Base-by-base conservation (phyloP, 2,113 vertebrate species). In the Macroglossus sobrinus region DNA sequence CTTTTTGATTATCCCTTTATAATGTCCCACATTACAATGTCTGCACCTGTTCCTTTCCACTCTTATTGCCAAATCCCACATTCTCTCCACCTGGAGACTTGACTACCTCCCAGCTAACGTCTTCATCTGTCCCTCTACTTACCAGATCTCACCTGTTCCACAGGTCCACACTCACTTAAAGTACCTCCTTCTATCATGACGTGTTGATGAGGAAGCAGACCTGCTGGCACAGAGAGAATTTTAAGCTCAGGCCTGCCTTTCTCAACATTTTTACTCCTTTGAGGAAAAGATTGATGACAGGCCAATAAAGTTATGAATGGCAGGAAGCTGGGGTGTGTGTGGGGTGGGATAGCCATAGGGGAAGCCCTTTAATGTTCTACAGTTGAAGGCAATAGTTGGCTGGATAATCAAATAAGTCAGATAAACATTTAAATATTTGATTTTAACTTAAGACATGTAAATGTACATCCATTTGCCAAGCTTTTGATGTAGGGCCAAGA, bases 321-420 rank as follows among this genome's bases (percentile, higher is more conserved):
- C 91, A 94, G 96, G 97, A 97, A 96, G 84, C 71, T n/a, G 59
- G 88, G 75, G 86, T 63, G 35, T 59, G 21, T 59, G 78, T 10
- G 9, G 50, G 11, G 18, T 61, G 74, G 88, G 40, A 14, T 40
- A 35, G 28, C 84, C 91, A 18, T 5, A 30, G 59, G 59, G 89
- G 59, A 93, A 95, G 22, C 40, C 21, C 85, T 91, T 95, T 93
- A 69, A 80, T 81, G 85, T 85, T 35, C 59, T 5, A 1, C 14
- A 28, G 64, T 50, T 63, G 59, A 95, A 81, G 82, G 76, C 63
- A 40, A 0, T n/a, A 53, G 84, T 89, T 94, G 79, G 75, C 91
- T 92, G 84, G 45, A 87, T 87, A 76, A 93, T 93, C 82, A 93
- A 75, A 30, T 92, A 96, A 96, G 84, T 88, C 75, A 94, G 91